These are phyloP conservation scores for Drosophila setifemur DNA, from an alignment of 1,140 invertebrate species.

Conservation along the genomic window DNA sequence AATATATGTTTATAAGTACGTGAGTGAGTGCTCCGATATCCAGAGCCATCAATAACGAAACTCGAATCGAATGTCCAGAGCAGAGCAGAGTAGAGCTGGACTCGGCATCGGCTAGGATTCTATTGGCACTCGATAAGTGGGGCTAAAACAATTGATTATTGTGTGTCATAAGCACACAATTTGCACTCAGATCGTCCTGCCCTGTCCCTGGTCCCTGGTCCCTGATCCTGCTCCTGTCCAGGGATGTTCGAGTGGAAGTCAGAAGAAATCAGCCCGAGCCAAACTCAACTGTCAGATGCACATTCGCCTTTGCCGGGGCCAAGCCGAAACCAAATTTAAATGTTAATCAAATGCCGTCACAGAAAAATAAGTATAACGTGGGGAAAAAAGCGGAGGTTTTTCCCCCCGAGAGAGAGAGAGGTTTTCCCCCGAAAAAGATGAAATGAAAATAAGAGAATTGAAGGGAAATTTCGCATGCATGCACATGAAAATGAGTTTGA, in stretches of 20 bases:
- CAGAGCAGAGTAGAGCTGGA: constrained; percentile 2
- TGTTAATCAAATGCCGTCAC: constrained; percentile 71
- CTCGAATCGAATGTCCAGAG: constrained; percentile 25
- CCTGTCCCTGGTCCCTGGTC: background rate
- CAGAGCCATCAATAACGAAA: constrained; percentile 35
- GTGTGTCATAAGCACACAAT: constrained; percentile 71
- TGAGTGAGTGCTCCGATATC: background rate
- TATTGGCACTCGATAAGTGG: constrained; percentile 29
- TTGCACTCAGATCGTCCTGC: constrained; percentile 1
- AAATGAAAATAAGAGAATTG: constrained; percentile 31
- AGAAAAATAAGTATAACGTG: constrained; percentile 21
- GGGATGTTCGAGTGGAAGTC: constrained; percentile 36
- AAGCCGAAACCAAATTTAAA: constrained; percentile 72
- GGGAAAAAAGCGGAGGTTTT: constrained; percentile 6
- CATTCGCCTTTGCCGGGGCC: constrained; percentile 37
- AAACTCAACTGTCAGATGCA: constrained; percentile 68
- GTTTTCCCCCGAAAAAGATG: constrained; percentile 25
- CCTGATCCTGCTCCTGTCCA: too few relatives aligned
- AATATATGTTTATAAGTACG: constrained; percentile 10
- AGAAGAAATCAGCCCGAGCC: constrained; percentile 38
- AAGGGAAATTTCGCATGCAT: constrained; percentile 72
- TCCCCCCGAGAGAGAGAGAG: too few relatives aligned
- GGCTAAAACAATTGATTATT: constrained; percentile 78
- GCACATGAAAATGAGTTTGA: constrained; percentile 78
- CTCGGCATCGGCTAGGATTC: constrained; percentile 6